A percentile compares a stretch with the other conserved stretches of the same genome.
Evolutionary conservation across 2,888 invertebrate species (phyloP).

Genomic region (Loripinus fragilis): DNA sequence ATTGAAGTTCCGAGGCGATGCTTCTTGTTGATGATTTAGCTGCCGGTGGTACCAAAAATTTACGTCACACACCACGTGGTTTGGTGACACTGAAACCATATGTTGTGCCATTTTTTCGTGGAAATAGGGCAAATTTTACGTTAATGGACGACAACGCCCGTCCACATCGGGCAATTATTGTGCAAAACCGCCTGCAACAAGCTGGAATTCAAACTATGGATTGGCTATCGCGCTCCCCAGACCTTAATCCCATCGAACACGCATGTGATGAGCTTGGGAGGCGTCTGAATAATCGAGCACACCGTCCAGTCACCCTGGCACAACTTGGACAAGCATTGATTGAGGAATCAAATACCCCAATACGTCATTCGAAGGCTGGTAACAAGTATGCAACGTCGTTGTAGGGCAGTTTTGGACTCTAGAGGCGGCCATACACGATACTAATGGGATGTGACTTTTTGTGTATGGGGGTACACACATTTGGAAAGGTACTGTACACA

Average conservation of each 20-base stretch:
- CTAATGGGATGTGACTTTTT: background rate
- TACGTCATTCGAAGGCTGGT: background rate
- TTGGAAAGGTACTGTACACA: background rate
- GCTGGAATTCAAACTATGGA: background rate
- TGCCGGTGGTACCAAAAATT: too few relatives aligned
- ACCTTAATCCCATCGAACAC: conserved; percentile 4
- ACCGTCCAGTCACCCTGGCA: background rate
- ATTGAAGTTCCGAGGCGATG: too few relatives aligned
- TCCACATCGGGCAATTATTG: conserved; percentile 8
- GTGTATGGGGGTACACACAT: background rate
- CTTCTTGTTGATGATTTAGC: too few relatives aligned
- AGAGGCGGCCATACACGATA: background rate
- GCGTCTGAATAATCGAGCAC: background rate
- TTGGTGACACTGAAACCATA: too few relatives aligned
- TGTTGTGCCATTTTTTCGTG: conserved; percentile 10
- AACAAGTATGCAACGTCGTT: background rate
- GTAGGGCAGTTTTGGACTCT: background rate
- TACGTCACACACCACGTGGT: too few relatives aligned
- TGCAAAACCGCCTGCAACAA: background rate
- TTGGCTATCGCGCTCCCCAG: conserved; percentile 11
- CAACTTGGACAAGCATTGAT: background rate
- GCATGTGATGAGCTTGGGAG: background rate
- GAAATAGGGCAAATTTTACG: background rate
- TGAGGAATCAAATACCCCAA: conserved; percentile 1
- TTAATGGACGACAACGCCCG: conserved; percentile 10